These are phyloP conservation scores for Hypothenemus hampei DNA, from an alignment of 1,140 invertebrate species.

Conservation along the genomic window DNA sequence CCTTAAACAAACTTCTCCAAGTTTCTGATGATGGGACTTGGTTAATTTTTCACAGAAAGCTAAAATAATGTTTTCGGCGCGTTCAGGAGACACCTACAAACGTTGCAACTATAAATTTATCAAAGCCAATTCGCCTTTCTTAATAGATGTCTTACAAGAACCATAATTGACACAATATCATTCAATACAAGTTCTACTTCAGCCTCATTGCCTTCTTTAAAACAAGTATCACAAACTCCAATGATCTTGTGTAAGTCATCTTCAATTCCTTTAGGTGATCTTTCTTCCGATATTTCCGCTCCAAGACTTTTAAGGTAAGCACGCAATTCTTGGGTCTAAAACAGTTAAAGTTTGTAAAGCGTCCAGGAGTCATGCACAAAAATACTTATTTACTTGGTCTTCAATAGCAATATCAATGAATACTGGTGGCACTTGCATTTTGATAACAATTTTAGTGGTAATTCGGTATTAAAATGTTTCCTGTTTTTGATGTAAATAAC, in stretches of 20 bases:
- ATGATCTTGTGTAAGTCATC: constrained; percentile 94
- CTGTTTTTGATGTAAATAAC: no score
- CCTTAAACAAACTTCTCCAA: constrained; percentile 76
- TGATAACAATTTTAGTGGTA: no score
- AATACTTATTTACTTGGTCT: constrained; percentile 60
- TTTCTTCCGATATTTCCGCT: constrained; percentile 87
- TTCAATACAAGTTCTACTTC: constrained; percentile 81
- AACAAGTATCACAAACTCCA: constrained; percentile 86
- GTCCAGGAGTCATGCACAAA: constrained; percentile 22
- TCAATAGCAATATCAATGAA: constrained; percentile 76
- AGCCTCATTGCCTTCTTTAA: constrained; percentile 74
- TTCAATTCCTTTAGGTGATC: constrained; percentile 82
- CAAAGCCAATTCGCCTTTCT: neutral
- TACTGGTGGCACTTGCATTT: constrained; percentile 70
- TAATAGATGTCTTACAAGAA: constrained; percentile 60
- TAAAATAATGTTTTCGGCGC: constrained; percentile 84
- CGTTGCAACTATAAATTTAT: neutral
- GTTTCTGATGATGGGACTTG: constrained; percentile 81
- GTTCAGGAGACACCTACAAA: constrained; percentile 70
- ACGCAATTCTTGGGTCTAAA: constrained; percentile 81
- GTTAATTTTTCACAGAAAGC: constrained; percentile 90
- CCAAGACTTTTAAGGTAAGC: constrained; percentile 86
- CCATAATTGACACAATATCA: constrained; percentile 90
- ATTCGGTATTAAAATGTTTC: no score
- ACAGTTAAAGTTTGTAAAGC: constrained; percentile 10